Conservation (phyloP, 2,113 vertebrate species). For the Tinamus guttatus region DNA sequence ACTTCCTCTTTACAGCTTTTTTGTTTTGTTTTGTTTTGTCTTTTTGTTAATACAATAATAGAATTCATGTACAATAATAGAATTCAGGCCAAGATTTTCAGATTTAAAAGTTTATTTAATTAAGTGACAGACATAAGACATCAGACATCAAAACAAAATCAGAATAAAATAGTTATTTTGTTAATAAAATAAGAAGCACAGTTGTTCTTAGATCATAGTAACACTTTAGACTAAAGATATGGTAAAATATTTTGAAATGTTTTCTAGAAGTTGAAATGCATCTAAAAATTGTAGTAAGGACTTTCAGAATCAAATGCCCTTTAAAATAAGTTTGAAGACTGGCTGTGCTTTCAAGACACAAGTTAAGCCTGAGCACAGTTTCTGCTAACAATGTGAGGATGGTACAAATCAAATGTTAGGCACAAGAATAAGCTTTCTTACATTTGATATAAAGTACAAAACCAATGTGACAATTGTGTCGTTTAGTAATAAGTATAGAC, state of each 20-base stretch:
- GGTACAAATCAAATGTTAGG: neutral
- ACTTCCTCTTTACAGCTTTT: neutral
- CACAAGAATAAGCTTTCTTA: neutral
- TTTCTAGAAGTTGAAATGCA: neutral
- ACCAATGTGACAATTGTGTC: neutral
- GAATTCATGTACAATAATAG: neutral
- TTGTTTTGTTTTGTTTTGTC: neutral
- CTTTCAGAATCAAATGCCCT: neutral
- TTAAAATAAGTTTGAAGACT: neutral
- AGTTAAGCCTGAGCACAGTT: neutral
- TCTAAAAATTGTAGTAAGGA: neutral
- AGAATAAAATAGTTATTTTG: neutral
- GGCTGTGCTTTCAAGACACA: neutral
- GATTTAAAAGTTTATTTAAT: neutral
- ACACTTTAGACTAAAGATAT: neutral
- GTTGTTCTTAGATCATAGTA: neutral
- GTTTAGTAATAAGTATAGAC: neutral
- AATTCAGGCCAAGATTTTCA: neutral
- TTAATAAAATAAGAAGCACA: neutral
- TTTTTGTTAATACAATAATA: neutral
- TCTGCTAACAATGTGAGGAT: neutral
- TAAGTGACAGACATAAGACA: neutral
- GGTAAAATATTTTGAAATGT: neutral
- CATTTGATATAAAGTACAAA: neutral
- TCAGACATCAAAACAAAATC: neutral